Conservation (phyloP, 2,888 invertebrate genomes). For the Saturnia japonica region DNA sequence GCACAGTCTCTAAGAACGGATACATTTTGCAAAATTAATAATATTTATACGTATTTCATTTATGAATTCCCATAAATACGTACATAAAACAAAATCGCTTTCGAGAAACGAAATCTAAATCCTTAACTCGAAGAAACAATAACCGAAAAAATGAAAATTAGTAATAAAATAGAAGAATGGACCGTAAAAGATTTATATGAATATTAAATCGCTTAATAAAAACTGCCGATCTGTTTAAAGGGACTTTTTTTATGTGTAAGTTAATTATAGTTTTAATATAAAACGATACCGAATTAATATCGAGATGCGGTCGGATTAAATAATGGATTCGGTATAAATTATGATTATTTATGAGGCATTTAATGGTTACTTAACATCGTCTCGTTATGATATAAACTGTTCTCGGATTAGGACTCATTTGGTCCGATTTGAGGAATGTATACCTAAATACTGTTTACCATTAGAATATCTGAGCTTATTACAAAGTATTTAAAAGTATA, state of each 20-base stretch:
- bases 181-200: constrained; percentile 65
- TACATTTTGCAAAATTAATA: constrained; percentile 2
- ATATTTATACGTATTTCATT: background rate
- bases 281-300: constrained; percentile 75
- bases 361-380: constrained; percentile 63
- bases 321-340: constrained; percentile 74
- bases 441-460: constrained; percentile 1
- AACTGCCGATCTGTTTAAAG: constrained; percentile 65
- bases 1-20: background rate
- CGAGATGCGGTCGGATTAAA: constrained; percentile 67
- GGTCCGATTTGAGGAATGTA: background rate
- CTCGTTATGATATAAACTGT: constrained; percentile 47
- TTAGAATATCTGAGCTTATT: background rate
- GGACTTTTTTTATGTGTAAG: constrained; percentile 67
- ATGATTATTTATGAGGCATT: constrained; percentile 67
- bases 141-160: constrained; percentile 43
- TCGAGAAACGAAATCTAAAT: constrained; percentile 20
- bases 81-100: constrained; percentile 15
- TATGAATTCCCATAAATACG: constrained; percentile 4
- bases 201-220: constrained; percentile 69
- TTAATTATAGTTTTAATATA: constrained; percentile 78
- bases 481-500: background rate
- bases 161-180: constrained; percentile 65
- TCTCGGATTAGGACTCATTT: constrained; percentile 15
- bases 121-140: constrained; percentile 36